Evolutionary conservation across 2,888 invertebrate species (phyloP).

Genomic region (Chirona hameri): DNA sequence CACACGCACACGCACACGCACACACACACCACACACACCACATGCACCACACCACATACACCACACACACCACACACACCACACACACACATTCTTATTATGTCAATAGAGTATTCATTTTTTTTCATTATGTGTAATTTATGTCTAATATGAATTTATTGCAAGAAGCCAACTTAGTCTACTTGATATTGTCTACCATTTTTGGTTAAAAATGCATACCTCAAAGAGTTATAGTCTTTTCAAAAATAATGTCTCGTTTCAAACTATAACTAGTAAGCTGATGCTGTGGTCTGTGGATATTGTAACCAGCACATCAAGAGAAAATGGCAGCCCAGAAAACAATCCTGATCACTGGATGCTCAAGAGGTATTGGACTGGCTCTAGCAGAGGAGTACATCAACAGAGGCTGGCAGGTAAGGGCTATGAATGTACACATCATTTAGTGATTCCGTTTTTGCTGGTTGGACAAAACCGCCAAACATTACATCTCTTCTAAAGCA

Average conservation of each 20-base stretch:
- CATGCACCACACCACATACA: no score
- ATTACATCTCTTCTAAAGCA: neutral
- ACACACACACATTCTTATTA: no score
- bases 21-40: no score
- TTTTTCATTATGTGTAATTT: no score
- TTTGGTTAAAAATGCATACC: neutral
- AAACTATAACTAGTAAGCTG: no score
- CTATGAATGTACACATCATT: conserved; percentile 29
- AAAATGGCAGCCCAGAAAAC: conserved; percentile 1
- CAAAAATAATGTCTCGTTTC: no score
- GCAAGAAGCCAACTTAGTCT: neutral
- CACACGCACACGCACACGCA: no score
- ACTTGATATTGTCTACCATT: neutral
- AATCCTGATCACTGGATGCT: conserved; percentile 10
- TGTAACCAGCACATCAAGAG: neutral
- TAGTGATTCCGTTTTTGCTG: neutral
- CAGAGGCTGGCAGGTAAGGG: conserved; percentile 5
- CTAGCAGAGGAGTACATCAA: conserved; percentile 6
- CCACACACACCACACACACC: no score
- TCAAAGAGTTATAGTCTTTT: neutral
- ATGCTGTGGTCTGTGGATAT: no score
- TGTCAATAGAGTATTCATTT: no score
- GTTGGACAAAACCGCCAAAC: no score
- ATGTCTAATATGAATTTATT: no score
- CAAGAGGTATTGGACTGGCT: neutral